Conservation (phyloP, 2,888 invertebrate species). For the Tenthredo amoena region DNA sequence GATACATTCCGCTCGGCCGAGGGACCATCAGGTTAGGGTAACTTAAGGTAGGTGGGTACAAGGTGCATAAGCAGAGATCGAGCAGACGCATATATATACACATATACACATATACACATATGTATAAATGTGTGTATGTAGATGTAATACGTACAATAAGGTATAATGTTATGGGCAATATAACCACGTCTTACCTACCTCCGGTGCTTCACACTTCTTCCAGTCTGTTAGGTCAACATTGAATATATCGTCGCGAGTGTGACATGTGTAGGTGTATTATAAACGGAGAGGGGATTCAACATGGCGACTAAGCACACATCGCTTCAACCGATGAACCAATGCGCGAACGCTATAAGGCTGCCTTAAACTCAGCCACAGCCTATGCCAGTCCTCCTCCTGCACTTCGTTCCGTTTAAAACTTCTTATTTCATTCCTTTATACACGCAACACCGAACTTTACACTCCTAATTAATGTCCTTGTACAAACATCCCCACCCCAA, state of each 20-base stretch:
- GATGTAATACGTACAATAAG: slow-evolving; percentile 1
- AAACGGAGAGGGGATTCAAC: slow-evolving; percentile 71
- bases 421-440: slow-evolving; percentile 5
- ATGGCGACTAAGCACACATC: slow-evolving; percentile 76
- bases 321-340: slow-evolving; percentile 71
- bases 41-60: background rate
- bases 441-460: background rate
- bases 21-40: background rate
- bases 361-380: slow-evolving; percentile 37
- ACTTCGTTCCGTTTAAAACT: slow-evolving; percentile 5
- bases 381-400: slow-evolving; percentile 36
- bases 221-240: slow-evolving; percentile 24
- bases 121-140: background rate
- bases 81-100: background rate
- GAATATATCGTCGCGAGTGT: background rate
- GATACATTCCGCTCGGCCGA: background rate
- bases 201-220: slow-evolving; percentile 36
- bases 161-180: background rate
- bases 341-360: slow-evolving; percentile 68
- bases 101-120: background rate
- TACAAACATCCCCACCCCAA: background rate
- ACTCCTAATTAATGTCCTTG: background rate
- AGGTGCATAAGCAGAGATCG: background rate
- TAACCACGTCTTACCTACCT: slow-evolving; percentile 12
- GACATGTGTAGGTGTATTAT: slow-evolving; percentile 70